Conservation (phyloP, 2,888 invertebrate genomes). For the Spatulosminthurus flaviceps region DNA sequence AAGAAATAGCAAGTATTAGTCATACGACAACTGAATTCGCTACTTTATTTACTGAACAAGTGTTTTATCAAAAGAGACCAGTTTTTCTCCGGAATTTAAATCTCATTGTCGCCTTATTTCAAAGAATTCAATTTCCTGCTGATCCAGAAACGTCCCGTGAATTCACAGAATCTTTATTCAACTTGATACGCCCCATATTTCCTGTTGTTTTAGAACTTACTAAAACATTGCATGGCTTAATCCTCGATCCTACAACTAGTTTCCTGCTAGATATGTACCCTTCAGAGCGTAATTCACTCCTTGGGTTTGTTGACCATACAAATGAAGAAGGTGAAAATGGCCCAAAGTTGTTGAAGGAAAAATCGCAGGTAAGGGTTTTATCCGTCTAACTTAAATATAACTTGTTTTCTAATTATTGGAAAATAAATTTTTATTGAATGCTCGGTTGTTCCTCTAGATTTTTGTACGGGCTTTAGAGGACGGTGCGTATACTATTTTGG, state of each 20-base stretch:
- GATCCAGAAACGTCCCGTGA: not conserved
- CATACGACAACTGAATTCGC: conserved; percentile 50
- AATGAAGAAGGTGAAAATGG: not conserved
- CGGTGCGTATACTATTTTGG: conserved; percentile 56
- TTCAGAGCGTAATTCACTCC: conserved; percentile 53
- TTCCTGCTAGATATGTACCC: conserved; percentile 55
- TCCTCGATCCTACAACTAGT: conserved; percentile 48
- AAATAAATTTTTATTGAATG: not conserved
- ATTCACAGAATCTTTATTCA: conserved; percentile 34
- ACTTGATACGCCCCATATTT: conserved; percentile 53
- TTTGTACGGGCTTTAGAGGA: conserved; percentile 56
- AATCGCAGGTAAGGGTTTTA: conserved; percentile 47
- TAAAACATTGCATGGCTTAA: conserved; percentile 58
- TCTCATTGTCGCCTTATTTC: conserved; percentile 41
- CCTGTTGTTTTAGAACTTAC: conserved; percentile 58
- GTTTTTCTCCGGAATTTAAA: conserved; percentile 54
- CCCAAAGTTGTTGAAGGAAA: conserved; percentile 47
- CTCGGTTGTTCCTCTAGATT: conserved; percentile 43
- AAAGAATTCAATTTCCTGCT: conserved; percentile 28
- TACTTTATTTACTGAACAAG: conserved; percentile 47
- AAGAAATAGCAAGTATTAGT: conserved; percentile 51
- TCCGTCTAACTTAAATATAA: no score
- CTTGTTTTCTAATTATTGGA: no score
- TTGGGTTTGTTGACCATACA: conserved; percentile 50
- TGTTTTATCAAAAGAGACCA: conserved; percentile 52